A percentile compares a stretch with the other conserved stretches of the same genome.
These are phyloP conservation scores for Otolemur garnettii DNA, from an alignment of 2,113 vertebrate genomes.

Conservation along the genomic window DNA sequence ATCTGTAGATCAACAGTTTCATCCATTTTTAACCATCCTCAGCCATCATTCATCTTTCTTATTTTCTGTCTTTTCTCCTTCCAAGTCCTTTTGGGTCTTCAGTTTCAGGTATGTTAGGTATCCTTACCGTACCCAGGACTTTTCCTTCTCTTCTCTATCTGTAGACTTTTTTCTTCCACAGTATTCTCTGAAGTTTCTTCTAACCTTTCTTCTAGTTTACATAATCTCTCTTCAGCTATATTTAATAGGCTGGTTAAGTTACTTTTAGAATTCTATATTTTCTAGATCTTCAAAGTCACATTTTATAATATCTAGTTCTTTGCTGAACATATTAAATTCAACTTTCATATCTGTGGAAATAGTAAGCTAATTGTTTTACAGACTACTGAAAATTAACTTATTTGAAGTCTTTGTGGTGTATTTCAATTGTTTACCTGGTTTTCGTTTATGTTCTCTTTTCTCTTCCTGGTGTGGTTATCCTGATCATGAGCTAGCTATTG, in stretches of 20 bases:
- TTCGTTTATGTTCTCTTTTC: neutral
- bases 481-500: neutral
- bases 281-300: neutral
- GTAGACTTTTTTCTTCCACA: neutral
- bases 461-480: neutral
- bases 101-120: neutral
- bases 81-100: neutral
- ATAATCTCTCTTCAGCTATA: neutral
- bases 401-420: neutral
- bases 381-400: neutral
- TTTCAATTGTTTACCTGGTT: neutral
- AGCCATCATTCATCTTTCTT: neutral
- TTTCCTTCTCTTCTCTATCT: neutral
- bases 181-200: neutral
- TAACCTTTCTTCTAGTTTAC: neutral
- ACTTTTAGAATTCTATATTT: neutral
- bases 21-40: neutral
- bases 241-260: neutral
- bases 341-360: neutral
- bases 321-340: slow-evolving; percentile 36
- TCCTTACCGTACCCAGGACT: neutral
- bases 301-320: slow-evolving; percentile 35
- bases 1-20: neutral
- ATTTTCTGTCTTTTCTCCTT: slow-evolving; percentile 14
- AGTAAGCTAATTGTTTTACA: slow-evolving; percentile 16